Percentiles rank a stretch among this genome's conserved stretches.
These are phyloP conservation scores for Furcifer pardalis DNA, from an alignment of 2,797 vertebrate species.

Conservation along the genomic window DNA sequence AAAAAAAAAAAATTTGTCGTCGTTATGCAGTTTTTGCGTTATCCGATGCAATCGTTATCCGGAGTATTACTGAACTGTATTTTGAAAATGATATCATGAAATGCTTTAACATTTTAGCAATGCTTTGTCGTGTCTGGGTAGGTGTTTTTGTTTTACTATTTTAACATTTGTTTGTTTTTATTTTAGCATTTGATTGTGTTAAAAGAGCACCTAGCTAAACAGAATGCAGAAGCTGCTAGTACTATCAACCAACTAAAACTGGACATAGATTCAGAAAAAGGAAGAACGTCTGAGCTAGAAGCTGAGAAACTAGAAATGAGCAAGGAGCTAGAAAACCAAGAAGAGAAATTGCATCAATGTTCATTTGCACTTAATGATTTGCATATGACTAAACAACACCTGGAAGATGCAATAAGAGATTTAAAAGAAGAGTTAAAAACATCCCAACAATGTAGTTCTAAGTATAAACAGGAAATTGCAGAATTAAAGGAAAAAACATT, in stretches of 20 bases:
- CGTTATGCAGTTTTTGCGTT: too few relatives aligned
- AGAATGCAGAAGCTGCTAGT: conserved; percentile 80
- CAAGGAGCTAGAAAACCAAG: conserved; percentile 81
- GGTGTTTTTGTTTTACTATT: neutral
- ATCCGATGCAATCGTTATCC: too few relatives aligned
- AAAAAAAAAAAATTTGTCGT: too few relatives aligned
- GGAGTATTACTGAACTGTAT: too few relatives aligned
- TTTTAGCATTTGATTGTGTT: conserved; percentile 90
- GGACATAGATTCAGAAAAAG: conserved; percentile 78
- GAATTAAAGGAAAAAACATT: conserved; percentile 79
- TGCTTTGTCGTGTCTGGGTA: neutral
- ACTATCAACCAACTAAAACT: conserved; percentile 74
- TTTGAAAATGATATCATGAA: neutral
- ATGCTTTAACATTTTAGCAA: neutral
- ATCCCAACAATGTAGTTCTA: conserved; percentile 76
- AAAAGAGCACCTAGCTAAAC: conserved; percentile 88
- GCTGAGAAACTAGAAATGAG: conserved; percentile 76
- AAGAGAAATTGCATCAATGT: conserved; percentile 83
- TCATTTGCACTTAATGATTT: conserved; percentile 86
- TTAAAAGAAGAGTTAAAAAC: conserved; percentile 82
- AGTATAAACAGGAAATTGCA: conserved; percentile 75
- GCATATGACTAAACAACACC: conserved; percentile 84
- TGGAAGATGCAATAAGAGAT: conserved; percentile 81
- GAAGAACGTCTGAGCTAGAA: conserved; percentile 70
- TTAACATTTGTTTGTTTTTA: conserved; percentile 49